These are phyloP conservation scores for Perizoma affinitatum DNA, from an alignment of 2,888 invertebrate species.

Conservation along the genomic window DNA sequence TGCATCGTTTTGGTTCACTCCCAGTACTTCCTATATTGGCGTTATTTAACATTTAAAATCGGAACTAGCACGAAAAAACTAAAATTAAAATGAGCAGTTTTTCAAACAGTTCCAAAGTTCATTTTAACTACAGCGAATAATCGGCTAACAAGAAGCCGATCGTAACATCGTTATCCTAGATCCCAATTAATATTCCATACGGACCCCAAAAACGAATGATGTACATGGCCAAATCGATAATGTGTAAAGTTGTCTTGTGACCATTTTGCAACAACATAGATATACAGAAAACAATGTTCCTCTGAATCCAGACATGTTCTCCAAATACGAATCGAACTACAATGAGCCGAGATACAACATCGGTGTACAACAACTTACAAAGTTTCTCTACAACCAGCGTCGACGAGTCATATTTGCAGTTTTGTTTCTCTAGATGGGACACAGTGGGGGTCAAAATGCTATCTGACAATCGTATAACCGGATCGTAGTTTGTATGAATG, in stretches of 20 bases:
- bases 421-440: constrained; percentile 54
- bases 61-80: no score
- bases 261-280: constrained; percentile 1
- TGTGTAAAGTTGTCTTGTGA: not conserved
- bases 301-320: constrained; percentile 12
- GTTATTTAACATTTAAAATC: no score
- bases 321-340: constrained; percentile 22
- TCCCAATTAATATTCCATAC: no score
- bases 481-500: constrained; percentile 51
- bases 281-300: constrained; percentile 11
- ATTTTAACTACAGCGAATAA: no score
- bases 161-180: no score
- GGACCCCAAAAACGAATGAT: no score
- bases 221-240: not conserved
- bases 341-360: constrained; percentile 16
- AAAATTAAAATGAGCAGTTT: no score
- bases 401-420: constrained; percentile 41
- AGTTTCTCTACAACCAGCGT: constrained; percentile 20
- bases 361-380: constrained; percentile 29
- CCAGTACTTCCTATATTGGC: no score
- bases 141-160: no score
- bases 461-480: constrained; percentile 60
- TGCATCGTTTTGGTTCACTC: no score
- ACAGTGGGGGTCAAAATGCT: constrained; percentile 61
- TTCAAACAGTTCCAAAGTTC: no score